Percentiles rank a stretch among this genome's conserved stretches.
These are phyloP conservation scores for Rhagologus leucostigma DNA, from an alignment of 2,113 vertebrate genomes.

Conservation along the genomic window DNA sequence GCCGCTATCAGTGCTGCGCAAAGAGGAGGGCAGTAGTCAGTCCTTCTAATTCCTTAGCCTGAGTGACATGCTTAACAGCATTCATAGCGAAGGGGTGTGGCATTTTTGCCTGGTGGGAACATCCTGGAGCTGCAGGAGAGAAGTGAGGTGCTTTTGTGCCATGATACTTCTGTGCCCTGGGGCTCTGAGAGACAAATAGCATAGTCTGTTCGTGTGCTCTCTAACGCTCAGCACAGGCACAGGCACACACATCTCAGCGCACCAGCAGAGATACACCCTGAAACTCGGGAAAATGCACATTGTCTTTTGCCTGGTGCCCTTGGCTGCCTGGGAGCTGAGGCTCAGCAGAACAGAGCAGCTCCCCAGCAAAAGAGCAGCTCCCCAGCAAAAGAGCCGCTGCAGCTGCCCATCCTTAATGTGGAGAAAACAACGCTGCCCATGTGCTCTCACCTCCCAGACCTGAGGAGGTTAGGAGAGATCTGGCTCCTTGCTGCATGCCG, in stretches of 20 bases:
- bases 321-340: background rate
- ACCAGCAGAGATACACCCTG: background rate
- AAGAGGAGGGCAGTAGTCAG: background rate
- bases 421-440: rapidly evolving
- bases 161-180: background rate
- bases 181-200: background rate
- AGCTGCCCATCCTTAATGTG: background rate
- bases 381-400: background rate
- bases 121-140: background rate
- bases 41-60: background rate
- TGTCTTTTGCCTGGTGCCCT: background rate
- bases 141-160: background rate
- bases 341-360: background rate
- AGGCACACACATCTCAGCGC: background rate
- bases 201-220: background rate
- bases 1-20: background rate
- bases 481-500: background rate
- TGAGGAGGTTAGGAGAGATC: background rate
- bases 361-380: background rate
- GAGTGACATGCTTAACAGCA: background rate
- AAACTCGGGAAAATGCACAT: background rate
- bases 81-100: background rate
- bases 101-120: background rate
- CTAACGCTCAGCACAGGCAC: background rate
- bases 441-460: background rate